A percentile compares a stretch with the other conserved stretches of the same genome.
These are phyloP conservation scores for Hermaeophaga mercurialis DNA, from an alignment of 2,888 invertebrate species.

Conservation along the genomic window DNA sequence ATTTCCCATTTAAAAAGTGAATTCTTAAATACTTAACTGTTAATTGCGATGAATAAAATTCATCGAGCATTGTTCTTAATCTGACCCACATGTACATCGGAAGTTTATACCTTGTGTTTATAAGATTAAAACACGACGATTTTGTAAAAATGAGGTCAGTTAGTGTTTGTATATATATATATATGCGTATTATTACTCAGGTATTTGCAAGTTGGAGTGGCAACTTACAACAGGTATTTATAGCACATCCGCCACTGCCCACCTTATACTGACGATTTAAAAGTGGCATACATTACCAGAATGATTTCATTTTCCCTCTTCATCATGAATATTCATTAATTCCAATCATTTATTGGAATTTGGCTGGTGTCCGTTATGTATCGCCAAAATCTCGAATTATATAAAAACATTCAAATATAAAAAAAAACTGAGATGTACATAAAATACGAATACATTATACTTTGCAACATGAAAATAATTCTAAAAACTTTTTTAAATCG, in stretches of 20 bases:
- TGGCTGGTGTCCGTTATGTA: too few species aligned
- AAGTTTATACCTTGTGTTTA: slow-evolving; percentile 22
- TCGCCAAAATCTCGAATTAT: too few species aligned
- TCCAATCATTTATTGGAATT: too few species aligned
- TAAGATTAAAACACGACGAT: slow-evolving; percentile 26
- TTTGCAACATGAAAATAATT: too few species aligned
- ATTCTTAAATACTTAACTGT: slow-evolving; percentile 27
- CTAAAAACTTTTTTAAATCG: too few species aligned
- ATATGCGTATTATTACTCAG: slow-evolving; percentile 1
- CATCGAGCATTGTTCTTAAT: slow-evolving; percentile 29
- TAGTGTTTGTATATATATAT: slow-evolving; percentile 12
- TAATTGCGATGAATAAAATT: slow-evolving; percentile 26
- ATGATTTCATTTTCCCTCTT: too few species aligned
- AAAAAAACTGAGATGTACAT: too few species aligned
- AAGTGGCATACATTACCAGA: too few species aligned
- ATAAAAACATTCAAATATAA: too few species aligned
- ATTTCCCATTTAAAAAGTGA: slow-evolving; percentile 31
- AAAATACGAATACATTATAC: too few species aligned
- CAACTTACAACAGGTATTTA: neutral
- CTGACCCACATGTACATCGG: slow-evolving; percentile 31
- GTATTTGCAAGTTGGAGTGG: slow-evolving; percentile 4
- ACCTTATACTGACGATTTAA: too few species aligned
- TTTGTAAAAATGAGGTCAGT: slow-evolving; percentile 29
- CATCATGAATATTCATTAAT: too few species aligned
- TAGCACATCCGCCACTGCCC: neutral